Percentiles rank a stretch among this genome's conserved stretches.
Evolutionary conservation across 2,113 vertebrate genomes (phyloP).

Genomic region (Oryzias melastigma): DNA sequence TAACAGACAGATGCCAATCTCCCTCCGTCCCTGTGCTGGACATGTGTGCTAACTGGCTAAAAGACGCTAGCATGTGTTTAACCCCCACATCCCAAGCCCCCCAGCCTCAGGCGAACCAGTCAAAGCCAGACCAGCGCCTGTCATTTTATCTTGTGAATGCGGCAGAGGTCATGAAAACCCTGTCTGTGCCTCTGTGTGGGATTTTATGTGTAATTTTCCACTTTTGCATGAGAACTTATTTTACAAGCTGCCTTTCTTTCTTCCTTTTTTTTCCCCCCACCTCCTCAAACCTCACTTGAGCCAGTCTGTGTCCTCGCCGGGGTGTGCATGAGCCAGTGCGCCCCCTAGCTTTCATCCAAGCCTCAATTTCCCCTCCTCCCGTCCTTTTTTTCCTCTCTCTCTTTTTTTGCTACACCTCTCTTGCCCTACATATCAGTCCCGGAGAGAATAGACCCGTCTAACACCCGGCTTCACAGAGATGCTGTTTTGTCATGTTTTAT

Average conservation of each 20-base stretch:
- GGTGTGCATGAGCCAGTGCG: slow-evolving; percentile 55
- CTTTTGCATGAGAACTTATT: slow-evolving; percentile 20
- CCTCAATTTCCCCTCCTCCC: slow-evolving; percentile 4
- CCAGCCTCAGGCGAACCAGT: slow-evolving; percentile 69
- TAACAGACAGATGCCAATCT: slow-evolving; percentile 75
- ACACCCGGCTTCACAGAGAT: slow-evolving; percentile 76
- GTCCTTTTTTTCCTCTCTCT: neutral
- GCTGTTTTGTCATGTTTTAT: slow-evolving; percentile 82
- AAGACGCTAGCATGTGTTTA: slow-evolving; percentile 74
- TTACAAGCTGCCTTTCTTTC: slow-evolving; percentile 16
- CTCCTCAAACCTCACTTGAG: slow-evolving; percentile 24
- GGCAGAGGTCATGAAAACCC: slow-evolving; percentile 27
- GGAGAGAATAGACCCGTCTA: slow-evolving; percentile 77
- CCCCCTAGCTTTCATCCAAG: slow-evolving; percentile 68
- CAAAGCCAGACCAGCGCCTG: slow-evolving; percentile 68
- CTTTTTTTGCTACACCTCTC: slow-evolving; percentile 62
- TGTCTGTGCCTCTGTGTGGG: slow-evolving; percentile 24
- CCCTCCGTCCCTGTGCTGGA: slow-evolving; percentile 41
- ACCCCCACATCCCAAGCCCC: slow-evolving; percentile 65
- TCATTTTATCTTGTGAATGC: slow-evolving; percentile 63
- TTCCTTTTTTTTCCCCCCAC: slow-evolving; percentile 20
- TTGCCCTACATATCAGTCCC: slow-evolving; percentile 80
- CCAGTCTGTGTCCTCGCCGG: slow-evolving; percentile 19
- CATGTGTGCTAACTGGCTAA: slow-evolving; percentile 70
- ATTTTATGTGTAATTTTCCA: neutral